Conservation (phyloP, 2,113 vertebrate genomes). For the Balaeniceps rex region DNA sequence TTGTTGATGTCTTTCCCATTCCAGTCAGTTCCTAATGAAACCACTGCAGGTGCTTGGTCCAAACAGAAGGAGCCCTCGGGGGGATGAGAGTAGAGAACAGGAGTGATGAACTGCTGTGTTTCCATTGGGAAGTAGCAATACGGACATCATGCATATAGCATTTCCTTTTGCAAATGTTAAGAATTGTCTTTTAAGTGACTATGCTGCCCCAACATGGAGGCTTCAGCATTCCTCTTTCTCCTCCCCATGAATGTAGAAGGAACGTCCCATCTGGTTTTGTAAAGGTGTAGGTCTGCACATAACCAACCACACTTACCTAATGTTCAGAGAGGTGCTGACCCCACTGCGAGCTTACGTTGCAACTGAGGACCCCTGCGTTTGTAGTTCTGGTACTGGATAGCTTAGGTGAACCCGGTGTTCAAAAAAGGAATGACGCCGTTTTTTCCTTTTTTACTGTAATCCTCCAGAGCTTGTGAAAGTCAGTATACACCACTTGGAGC, state of each 20-base stretch:
- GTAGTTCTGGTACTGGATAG: neutral
- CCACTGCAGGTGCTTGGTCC: constrained; percentile 21
- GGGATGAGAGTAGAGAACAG: neutral
- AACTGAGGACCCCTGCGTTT: neutral
- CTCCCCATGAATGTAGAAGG: neutral
- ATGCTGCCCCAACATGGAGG: accelerated
- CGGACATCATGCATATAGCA: neutral
- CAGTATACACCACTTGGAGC: neutral
- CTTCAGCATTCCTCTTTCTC: neutral
- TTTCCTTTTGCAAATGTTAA: neutral
- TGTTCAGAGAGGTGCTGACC: neutral
- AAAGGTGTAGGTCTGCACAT: neutral
- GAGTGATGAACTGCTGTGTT: neutral
- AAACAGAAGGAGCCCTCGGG: neutral
- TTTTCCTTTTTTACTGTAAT: neutral
- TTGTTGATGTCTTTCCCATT: constrained; percentile 2
- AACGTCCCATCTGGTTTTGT: neutral
- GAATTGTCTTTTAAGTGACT: neutral
- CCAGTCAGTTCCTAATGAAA: neutral
- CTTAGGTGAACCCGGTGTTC: neutral
- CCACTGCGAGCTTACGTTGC: neutral
- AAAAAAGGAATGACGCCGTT: accelerated
- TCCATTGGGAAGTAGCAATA: neutral
- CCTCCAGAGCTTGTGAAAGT: neutral
- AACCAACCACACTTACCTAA: neutral